phyloP scores from a whole-genome alignment of 2,113 vertebrate genomes.

The Rhynchomys soricoides region DNA sequence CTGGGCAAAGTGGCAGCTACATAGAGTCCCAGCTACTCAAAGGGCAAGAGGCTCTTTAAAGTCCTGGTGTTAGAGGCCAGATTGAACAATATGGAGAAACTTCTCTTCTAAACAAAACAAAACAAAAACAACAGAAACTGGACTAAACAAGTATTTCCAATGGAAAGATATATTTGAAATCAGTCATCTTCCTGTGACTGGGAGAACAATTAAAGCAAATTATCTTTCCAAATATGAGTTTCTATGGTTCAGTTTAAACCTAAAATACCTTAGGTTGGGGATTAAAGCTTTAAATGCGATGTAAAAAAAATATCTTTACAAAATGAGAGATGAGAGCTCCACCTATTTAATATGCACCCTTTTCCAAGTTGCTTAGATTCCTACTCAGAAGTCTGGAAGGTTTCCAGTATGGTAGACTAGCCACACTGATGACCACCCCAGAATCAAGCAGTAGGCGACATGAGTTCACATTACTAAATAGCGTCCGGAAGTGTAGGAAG shows the following conservation, averaged over 20 bases:
- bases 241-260: background rate
- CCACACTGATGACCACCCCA: background rate
- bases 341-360: background rate
- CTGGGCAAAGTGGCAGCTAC: background rate
- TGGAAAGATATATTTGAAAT: background rate
- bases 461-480: background rate
- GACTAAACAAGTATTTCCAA: background rate
- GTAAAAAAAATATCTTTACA: background rate
- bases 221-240: background rate
- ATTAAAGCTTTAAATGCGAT: background rate
- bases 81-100: background rate
- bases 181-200: background rate
- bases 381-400: background rate
- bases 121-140: background rate
- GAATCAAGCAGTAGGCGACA: background rate
- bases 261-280: background rate
- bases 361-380: background rate
- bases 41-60: background rate
- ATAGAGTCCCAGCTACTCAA: background rate
- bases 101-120: background rate
- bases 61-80: background rate
- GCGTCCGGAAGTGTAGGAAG: background rate
- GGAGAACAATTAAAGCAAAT: background rate
- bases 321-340: background rate
- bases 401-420: background rate